phyloP scores from a whole-genome alignment of 2,113 vertebrate genomes.

The Cephalopholis sonnerati region DNA sequence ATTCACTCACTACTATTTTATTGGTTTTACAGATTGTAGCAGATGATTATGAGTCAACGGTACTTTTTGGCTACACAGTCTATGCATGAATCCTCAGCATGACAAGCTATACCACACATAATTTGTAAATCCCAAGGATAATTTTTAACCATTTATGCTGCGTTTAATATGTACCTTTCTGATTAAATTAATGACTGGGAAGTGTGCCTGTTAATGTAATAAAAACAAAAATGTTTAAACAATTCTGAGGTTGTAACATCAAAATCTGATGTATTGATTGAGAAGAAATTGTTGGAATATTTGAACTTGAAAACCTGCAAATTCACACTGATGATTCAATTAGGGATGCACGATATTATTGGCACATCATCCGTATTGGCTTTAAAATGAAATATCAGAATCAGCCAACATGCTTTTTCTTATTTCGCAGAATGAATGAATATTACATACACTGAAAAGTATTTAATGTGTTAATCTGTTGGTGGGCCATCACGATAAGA shows the following conservation, averaged over 20 bases:
- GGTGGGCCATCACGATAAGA: too few relatives aligned
- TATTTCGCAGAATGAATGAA: too few relatives aligned
- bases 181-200: conserved; percentile 8
- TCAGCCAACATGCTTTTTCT: too few relatives aligned
- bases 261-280: conserved; percentile 19
- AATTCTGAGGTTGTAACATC: neutral
- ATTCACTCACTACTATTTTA: conserved; percentile 42
- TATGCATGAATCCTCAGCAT: conserved; percentile 59
- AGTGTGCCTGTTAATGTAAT: conserved; percentile 5
- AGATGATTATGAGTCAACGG: conserved; percentile 59
- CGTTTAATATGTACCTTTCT: conserved; percentile 2
- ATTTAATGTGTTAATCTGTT: too few relatives aligned
- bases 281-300: conserved; percentile 7
- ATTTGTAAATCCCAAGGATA: conserved; percentile 28
- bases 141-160: conserved; percentile 9
- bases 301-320: neutral
- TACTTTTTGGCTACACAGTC: conserved; percentile 41
- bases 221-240: conserved; percentile 20
- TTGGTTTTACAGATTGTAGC: conserved; percentile 73
- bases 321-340: neutral
- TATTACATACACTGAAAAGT: too few relatives aligned
- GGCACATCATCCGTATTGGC: too few relatives aligned
- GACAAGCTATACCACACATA: conserved; percentile 7
- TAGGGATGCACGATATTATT: too few relatives aligned
- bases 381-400: too few relatives aligned